Base-by-base conservation (phyloP, 2,888 invertebrate species). In the Nomada fucata region DNA sequence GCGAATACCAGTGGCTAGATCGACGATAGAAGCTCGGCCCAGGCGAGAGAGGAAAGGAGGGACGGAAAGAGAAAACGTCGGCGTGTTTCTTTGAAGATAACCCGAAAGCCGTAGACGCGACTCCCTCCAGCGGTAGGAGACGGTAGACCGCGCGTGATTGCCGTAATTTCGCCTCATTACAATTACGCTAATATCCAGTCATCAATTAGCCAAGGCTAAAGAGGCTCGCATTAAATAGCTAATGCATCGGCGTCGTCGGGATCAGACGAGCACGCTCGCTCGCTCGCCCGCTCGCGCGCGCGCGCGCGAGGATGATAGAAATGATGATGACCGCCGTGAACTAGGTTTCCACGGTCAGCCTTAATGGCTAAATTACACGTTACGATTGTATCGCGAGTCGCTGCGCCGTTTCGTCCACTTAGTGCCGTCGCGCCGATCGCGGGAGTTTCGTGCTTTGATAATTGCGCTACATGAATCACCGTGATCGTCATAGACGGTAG, bases 171-270 rank as follows among this genome's bases (percentile, higher is more conserved):
- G 89, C 90, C 91, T 93, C 91, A 92, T 93, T 92, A 92, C 91
- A 92, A 93, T 93, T 93, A 93, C 90, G 90, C 89, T 93, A 93
- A 93, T 93, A 91, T 90, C 90, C 89, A 82, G 89, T 82, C 90
- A 93, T 93, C 92, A 93, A 93, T 93, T 93, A 93, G 89, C 89
- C 84, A 63, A 86, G 90, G 90, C 90, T 92, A 92, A 93, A 92
- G 91, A 92, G 92, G 83, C 88, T 90, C 90, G 89, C 91, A 93
- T 93, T 92, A 91, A 92, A 91, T 89, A 91, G 91, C 89, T 93
- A 92, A 92, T 92, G 91, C 90, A 90, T 88, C 83, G 80, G 55
- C 90, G 90, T 91, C 91, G 89, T 91, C 90, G 61, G 74, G 82
- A 82, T 86, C 86, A 76, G 76, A 18, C 29, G 63, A 59, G 59